Conservation (phyloP, 2,113 vertebrate genomes). For the Chaetodon auriga region DNA sequence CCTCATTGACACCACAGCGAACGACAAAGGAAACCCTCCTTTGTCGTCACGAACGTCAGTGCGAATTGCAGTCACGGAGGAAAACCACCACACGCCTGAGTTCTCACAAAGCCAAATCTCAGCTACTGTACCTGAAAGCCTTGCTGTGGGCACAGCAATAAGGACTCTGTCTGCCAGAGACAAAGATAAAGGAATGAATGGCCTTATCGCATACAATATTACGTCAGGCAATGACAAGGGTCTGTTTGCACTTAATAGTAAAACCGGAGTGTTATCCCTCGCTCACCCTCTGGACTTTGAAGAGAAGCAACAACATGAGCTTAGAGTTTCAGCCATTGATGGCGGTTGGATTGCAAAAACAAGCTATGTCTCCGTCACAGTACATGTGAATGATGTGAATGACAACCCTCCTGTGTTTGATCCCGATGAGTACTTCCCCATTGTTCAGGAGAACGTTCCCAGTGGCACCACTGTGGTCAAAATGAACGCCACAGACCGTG, state of each 20-base stretch:
- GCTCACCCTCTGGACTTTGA: conserved; percentile 92
- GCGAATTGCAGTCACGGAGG: conserved; percentile 92
- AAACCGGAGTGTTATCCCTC: conserved; percentile 90
- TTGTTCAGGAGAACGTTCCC: conserved; percentile 94
- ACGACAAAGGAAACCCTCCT: conserved; percentile 94
- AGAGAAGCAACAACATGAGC: conserved; percentile 88
- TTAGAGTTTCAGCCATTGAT: conserved; percentile 91
- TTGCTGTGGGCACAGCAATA: conserved; percentile 87
- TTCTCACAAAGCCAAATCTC: conserved; percentile 94
- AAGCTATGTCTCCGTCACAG: conserved; percentile 89
- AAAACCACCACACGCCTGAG: conserved; percentile 95
- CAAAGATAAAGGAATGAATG: conserved; percentile 93
- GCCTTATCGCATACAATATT: conserved; percentile 90
- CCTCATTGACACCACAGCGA: conserved; percentile 88
- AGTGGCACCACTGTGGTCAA: conserved; percentile 95
- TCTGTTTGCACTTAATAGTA: conserved; percentile 90
- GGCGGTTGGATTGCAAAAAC: conserved; percentile 95
- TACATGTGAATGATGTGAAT: conserved; percentile 93
- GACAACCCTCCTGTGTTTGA: conserved; percentile 94
- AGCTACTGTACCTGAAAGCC: conserved; percentile 89
- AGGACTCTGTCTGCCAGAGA: conserved; percentile 93
- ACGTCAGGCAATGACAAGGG: conserved; percentile 90
- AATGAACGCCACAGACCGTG: conserved; percentile 90
- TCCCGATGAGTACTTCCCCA: conserved; percentile 91
- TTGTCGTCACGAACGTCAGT: conserved; percentile 86